These are phyloP conservation scores for Scrobipalpa atriplicella DNA, from an alignment of 2,888 invertebrate species.

Conservation along the genomic window DNA sequence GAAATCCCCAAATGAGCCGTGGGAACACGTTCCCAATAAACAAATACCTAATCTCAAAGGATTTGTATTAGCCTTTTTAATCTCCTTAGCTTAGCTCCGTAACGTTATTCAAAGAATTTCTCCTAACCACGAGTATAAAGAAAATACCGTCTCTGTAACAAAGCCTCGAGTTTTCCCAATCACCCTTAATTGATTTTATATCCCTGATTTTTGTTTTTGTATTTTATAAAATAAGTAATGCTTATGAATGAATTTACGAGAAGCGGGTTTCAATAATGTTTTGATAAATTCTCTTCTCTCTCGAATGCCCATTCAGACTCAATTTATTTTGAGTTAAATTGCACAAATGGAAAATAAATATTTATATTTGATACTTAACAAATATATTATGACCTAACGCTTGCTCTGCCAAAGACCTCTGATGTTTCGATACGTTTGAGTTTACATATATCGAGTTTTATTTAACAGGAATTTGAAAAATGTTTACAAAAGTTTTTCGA, in stretches of 20 bases:
- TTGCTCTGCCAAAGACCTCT: no score
- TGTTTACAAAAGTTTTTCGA: no score
- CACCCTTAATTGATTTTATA: constrained; percentile 70
- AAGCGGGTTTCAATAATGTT: no score
- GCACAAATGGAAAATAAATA: no score
- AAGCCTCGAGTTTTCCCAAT: constrained; percentile 62
- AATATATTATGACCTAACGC: no score
- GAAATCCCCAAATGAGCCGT: not conserved
- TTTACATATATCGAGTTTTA: no score
- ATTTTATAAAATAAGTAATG: constrained; percentile 48
- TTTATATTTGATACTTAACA: no score
- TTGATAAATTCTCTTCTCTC: no score
- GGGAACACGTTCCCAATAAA: constrained; percentile 56
- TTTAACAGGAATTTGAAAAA: no score
- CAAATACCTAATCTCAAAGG: constrained; percentile 70
- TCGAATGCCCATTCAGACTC: no score
- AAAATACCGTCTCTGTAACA: constrained; percentile 71
- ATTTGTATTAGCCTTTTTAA: constrained; percentile 73
- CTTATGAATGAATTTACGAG: not conserved
- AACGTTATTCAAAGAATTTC: constrained; percentile 79
- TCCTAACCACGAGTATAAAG: constrained; percentile 75
- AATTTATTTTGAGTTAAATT: no score
- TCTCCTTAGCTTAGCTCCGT: constrained; percentile 52
- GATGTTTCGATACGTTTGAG: no score
- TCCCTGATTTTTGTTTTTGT: constrained; percentile 53